Percentiles rank a stretch among this genome's conserved stretches.
phyloP scores from a whole-genome alignment of 2,888 invertebrate genomes.

The Hermaeophaga mercurialis region DNA sequence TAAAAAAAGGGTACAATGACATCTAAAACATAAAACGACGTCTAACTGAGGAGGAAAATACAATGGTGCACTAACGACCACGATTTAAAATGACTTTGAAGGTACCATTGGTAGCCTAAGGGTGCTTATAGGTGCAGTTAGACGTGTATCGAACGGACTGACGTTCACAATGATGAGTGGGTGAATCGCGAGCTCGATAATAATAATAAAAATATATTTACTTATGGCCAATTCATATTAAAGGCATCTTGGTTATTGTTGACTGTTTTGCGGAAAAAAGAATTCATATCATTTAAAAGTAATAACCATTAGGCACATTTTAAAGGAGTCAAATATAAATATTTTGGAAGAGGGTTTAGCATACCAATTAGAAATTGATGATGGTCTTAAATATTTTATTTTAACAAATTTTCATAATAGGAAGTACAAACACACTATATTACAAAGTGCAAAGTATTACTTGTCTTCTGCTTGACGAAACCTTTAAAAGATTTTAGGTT shows the following conservation, averaged over 20 bases:
- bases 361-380: too few species aligned
- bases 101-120: conserved; percentile 43
- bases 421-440: too few species aligned
- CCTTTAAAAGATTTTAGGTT: too few species aligned
- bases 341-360: too few species aligned
- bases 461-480: too few species aligned
- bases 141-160: conserved; percentile 38
- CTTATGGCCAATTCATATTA: conserved; percentile 13
- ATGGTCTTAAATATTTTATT: too few species aligned
- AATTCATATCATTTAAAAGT: too few species aligned
- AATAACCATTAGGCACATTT: too few species aligned
- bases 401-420: too few species aligned
- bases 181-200: conserved; percentile 34
- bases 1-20: conserved; percentile 7
- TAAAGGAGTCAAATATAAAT: too few species aligned
- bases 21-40: conserved; percentile 7
- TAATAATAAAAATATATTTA: conserved; percentile 15
- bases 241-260: conserved; percentile 3
- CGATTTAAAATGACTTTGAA: conserved; percentile 39
- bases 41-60: conserved; percentile 9
- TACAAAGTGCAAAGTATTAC: too few species aligned
- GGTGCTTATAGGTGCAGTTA: conserved; percentile 49
- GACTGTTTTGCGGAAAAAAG: conserved; percentile 6
- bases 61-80: conserved; percentile 24
- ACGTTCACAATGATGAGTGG: conserved; percentile 45